Base-by-base conservation (phyloP, 2,888 invertebrate genomes). In the Meta bourneti region DNA sequence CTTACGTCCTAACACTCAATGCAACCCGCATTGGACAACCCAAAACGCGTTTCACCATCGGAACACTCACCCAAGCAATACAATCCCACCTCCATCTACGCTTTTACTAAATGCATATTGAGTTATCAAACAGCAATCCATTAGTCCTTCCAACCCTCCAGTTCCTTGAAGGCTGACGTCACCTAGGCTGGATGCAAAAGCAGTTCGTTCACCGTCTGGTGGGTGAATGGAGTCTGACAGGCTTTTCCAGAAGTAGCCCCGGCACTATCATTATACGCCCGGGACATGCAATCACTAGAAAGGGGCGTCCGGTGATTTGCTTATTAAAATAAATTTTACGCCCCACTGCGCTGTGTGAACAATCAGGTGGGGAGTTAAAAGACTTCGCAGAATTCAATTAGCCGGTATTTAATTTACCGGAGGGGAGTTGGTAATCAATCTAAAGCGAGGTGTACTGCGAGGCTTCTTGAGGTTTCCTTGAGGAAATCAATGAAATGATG, bases 291-390 rank as follows among this genome's bases (percentile, higher is more conserved):
- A 75, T 75, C 34, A 48, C 48, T 34, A 48, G 34, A 48, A 13
- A 34, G 75, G 48, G 48, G 75, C 71, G 71, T n/a, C 19, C 7
- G n/a, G 75, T 48, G 34, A 81, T 69, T 81, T 81, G 80, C 80
- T 81, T 81, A 81, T 80, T 80, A 80, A 80, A 80, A 69, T 34
- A 34, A 61, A 81, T 81, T 69, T 81, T 16, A 81, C 80, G 20
- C 61, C 54, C 69, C 61, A 5, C 20, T 11, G 34, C 34, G 34
- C 34, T 34, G 34, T 34, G 34, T n/a, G 69, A 69, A 69, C 80
- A 69, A 69, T 81, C 69, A 48, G 34, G 69, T 48, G 80, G 13
- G 69, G 16, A 13, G 49, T 75, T 34, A 75, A 48, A 75, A 48
- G 75, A 75, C 49, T 54, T 34, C 20, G 16, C 51, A 34, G 69